Evolutionary conservation across 2,888 invertebrate species (phyloP).

Genomic region (Peribatodes rhomboidaria): DNA sequence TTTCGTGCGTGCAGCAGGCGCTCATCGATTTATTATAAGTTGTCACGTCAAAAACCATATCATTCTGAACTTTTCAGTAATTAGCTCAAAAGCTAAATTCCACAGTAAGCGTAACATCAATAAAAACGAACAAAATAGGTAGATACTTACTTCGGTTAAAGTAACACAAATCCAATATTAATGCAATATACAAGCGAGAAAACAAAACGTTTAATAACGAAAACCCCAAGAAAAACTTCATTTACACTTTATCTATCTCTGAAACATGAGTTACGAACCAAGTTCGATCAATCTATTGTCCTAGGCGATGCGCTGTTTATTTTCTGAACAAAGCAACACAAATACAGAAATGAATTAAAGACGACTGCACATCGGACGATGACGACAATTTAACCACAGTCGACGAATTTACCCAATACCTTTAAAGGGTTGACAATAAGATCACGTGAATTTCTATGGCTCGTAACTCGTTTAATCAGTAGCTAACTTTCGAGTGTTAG

Average conservation of each 20-base stretch:
- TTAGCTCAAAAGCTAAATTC: no score
- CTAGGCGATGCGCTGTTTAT: conserved; percentile 28
- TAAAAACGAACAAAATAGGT: not conserved
- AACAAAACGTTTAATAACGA: not conserved
- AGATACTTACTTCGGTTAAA: not conserved
- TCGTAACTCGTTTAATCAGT: no score
- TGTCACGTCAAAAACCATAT: no score
- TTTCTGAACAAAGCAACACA: conserved; percentile 31
- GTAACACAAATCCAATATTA: not conserved
- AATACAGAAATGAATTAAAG: conserved; percentile 38
- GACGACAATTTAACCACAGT: not conserved
- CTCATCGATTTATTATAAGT: no score
- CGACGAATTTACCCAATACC: not conserved
- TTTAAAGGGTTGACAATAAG: no score
- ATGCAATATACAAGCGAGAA: not conserved
- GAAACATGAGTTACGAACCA: conserved; percentile 11
- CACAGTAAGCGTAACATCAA: no score
- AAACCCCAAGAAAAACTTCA: conserved; percentile 1
- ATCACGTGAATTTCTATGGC: no score
- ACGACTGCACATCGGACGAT: not conserved
- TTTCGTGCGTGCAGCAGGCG: no score
- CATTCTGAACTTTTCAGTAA: no score
- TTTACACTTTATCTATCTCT: not conserved
- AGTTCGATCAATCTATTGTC: conserved; percentile 24
- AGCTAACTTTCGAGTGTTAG: no score